Base-by-base conservation (phyloP, 2,113 vertebrate genomes). In the Salvelinus namaycush region DNA sequence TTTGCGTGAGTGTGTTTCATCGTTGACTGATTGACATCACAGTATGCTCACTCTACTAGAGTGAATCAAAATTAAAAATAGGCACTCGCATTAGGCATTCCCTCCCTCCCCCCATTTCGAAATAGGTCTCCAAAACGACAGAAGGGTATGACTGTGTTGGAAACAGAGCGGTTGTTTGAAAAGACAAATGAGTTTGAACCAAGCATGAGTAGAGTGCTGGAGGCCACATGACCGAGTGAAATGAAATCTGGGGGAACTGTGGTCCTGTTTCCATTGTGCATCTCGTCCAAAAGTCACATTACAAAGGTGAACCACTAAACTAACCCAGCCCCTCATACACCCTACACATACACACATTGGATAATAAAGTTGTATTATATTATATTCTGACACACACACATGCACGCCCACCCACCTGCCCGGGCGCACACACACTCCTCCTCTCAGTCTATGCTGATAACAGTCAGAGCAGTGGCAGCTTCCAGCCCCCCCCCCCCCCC, bases 11-110 rank as follows among this genome's bases (percentile, higher is more conserved):
- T 8, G 4, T 27, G 48, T n/a, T 51, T 71, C 22, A 83, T 70
- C 73, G 76, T 44, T 74, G 81, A 84, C 70, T 81, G 81, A 70
- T 51, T 78, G 49, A 82, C 82, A 77, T 51, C 24, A 18, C 57
- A 68, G 78, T 73, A 75, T 80, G 79, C n/a, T 57, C 49, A 48
- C 66, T 86, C 79, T 29, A 6, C 13, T 65, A 24, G 59, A 44
- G n/a, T n/a, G 4, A 31, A 6, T 60, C 7, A 62, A 62, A 3
- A 5, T 7, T 60, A 9, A 22, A 2, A 62, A 22, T 62, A 62
- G 59, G n/a, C 59, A n/a, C 7, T 62, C 59, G 24, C n/a, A 62
- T 11, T 3, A 62, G 18, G 4, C 51, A 18, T 11, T 4, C 49
- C 48, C 5, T 6, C 31, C 31, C 13, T 9, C 5, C 3, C 51